phyloP scores from a whole-genome alignment of 2,113 vertebrate genomes.

The Ornithorhynchus anatinus region DNA sequence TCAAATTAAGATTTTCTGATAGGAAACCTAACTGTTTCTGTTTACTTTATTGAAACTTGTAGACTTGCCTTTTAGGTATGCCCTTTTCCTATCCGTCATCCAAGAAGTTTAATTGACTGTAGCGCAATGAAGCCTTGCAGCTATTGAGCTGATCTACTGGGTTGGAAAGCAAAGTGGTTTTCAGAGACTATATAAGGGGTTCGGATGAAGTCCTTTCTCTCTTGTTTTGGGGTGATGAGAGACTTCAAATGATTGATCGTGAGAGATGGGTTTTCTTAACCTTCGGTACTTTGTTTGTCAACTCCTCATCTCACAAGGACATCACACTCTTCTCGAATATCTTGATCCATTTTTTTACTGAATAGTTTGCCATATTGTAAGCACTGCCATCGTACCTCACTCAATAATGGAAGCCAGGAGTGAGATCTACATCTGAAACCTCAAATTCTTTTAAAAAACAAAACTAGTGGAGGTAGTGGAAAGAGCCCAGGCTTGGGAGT shows the following conservation, averaged over 20 bases:
- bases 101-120: no score
- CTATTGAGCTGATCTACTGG: not conserved
- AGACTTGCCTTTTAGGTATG: slow-evolving; percentile 9
- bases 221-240: not conserved
- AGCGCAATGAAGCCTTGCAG: not conserved
- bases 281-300: not conserved
- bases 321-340: not conserved
- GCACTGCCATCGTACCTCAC: not conserved
- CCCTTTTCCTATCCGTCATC: not conserved
- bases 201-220: no score
- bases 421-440: no score
- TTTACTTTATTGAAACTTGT: not conserved
- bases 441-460: no score
- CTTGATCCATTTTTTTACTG: slow-evolving; percentile 5
- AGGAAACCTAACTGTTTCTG: not conserved
- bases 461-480: no score
- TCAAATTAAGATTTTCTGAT: slow-evolving; percentile 3
- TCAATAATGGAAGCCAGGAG: no score
- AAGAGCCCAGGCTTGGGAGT: no score
- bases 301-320: no score
- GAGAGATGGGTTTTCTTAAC: not conserved
- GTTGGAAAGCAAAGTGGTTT: not conserved
- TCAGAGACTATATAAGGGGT: slow-evolving; percentile 7
- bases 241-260: not conserved
- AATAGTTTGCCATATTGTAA: not conserved